These are phyloP conservation scores for Leiothrix lutea DNA, from an alignment of 2,113 vertebrate species.

Conservation along the genomic window DNA sequence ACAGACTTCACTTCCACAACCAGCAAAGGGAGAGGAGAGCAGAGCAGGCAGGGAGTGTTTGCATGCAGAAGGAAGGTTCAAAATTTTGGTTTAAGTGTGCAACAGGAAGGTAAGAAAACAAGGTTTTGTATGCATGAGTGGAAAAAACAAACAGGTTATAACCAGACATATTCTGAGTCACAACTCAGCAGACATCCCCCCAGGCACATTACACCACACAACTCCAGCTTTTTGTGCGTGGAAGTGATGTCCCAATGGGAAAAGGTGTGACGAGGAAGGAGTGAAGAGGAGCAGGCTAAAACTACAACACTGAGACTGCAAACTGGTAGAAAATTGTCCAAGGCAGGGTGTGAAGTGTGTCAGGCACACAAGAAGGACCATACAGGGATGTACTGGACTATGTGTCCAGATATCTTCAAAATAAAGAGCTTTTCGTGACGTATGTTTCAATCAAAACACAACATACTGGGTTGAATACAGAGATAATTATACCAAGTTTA, in stretches of 20 bases:
- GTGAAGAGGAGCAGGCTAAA: not conserved
- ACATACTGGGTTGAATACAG: accelerated
- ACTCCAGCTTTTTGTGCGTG: not conserved
- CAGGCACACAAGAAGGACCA: accelerated
- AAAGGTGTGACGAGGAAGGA: not conserved
- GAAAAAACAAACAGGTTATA: not conserved
- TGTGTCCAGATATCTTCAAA: not conserved
- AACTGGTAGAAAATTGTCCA: not conserved
- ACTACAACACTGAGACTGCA: not conserved
- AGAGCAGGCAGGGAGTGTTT: not conserved
- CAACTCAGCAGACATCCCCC: not conserved
- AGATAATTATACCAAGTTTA: not conserved
- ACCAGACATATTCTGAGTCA: not conserved
- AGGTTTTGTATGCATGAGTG: not conserved
- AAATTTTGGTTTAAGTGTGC: not conserved
- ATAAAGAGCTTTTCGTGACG: not conserved
- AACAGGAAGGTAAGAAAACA: not conserved
- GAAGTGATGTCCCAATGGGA: not conserved
- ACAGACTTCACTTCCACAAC: not conserved
- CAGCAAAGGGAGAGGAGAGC: not conserved
- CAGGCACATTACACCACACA: not conserved
- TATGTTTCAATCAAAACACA: not conserved
- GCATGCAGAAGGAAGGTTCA: not conserved
- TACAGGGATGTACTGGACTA: not conserved
- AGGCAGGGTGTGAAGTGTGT: not conserved